Base-by-base conservation (phyloP, 2,113 vertebrate genomes). In the Chlorodrepanis virens region DNA sequence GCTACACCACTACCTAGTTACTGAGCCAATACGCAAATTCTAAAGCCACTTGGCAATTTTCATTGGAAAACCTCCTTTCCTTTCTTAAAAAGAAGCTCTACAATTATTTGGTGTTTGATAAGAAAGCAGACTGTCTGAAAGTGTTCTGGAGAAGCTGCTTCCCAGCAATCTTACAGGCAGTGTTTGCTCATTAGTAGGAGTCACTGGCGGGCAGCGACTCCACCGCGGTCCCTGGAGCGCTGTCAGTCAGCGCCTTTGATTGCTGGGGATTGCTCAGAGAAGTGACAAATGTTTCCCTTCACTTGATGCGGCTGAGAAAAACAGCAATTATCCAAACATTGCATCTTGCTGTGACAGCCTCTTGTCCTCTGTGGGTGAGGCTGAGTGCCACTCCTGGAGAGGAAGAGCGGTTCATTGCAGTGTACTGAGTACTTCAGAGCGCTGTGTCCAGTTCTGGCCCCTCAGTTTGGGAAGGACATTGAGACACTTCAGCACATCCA, bases 401-500 rank as follows among this genome's bases (percentile, higher is more conserved):
- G 14, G 20, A 13, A 14, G 42, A 31, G 65, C 4, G 10, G n/a
- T 5, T 92, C n/a, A 1, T 18, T 11, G 28, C 3, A 23, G 31
- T 6, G 16, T 18, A 7, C 23, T 25, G n/a, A 4, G 57, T 3
- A 25, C 10, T 18, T 12, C n/a, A 25, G n/a, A 25, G 57, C 11
- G 16, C 57, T 18, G 57, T 12, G 57, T 27, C 24, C 35, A 39
- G 24, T 6, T 60, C 57, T 60, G 57, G 5, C 0, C 15, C 35
- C 16, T 60, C 24, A 5, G 15, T 27, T 60, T 60, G 35, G 57
- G 35, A 60, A 60, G 57, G 24, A 27, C 5, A 0, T 18, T 18
- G 57, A 37, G 57, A 60, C 2, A 2, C 24, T 27, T 8, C 7
- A 37, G 35, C 11, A 0, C 3, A 0, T 12, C 35, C 57, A 27